Evolutionary conservation across 37 sponge, comb jelly and placozoan genomes (phyloP).

Genomic region (Mnemiopsis leidyi): DNA sequence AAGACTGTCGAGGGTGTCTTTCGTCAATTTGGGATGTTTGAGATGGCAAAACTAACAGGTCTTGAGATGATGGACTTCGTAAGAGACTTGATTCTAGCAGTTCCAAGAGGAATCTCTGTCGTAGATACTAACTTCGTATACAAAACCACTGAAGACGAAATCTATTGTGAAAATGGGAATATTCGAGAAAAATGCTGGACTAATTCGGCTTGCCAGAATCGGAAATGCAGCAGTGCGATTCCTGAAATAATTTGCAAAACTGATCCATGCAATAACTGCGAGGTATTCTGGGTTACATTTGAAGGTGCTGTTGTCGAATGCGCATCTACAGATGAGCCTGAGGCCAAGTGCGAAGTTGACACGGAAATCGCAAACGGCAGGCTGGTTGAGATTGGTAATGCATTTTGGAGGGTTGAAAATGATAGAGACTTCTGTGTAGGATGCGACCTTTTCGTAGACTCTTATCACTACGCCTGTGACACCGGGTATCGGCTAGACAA

Average conservation of each 20-base stretch:
- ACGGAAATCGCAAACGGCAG: not conserved
- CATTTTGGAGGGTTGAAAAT: not conserved
- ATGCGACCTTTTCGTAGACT: not conserved
- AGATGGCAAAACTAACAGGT: not conserved
- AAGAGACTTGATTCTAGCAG: not conserved
- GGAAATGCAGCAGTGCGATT: not conserved
- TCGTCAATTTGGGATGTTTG: not conserved
- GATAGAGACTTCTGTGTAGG: not conserved
- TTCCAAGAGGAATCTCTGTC: not conserved
- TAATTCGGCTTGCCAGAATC: not conserved
- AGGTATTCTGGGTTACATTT: no score
- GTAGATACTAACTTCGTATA: not conserved
- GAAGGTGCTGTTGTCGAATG: not conserved
- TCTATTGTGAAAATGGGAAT: not conserved
- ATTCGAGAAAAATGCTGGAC: not conserved
- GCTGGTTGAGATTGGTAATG: not conserved
- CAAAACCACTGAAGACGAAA: not conserved
- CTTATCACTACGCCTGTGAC: not conserved
- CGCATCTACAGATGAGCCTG: not conserved
- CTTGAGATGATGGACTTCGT: not conserved
- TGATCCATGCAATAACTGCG: no score
- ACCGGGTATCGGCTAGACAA: not conserved
- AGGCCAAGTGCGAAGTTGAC: not conserved
- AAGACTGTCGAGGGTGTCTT: not conserved
- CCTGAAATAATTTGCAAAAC: not conserved